phyloP scores from a whole-genome alignment of 2,113 vertebrate genomes.

The Nettapus auritus region DNA sequence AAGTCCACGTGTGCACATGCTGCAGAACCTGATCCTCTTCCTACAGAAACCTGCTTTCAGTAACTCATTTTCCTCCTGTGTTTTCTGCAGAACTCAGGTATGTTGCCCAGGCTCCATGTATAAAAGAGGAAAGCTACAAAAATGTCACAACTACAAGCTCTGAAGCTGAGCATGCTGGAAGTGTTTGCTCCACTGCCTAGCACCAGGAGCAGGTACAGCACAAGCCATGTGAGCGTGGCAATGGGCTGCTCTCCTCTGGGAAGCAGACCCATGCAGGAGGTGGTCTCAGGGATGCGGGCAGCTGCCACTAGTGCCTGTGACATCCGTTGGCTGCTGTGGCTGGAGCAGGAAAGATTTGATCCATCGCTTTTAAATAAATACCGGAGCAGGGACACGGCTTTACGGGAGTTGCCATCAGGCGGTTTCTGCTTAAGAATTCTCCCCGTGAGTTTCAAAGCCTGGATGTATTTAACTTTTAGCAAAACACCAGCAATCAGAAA shows the following conservation, averaged over 20 bases:
- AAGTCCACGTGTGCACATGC: neutral
- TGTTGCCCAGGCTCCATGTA: neutral
- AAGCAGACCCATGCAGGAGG: too few relatives aligned
- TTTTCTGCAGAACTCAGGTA: neutral
- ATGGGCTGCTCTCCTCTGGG: too few relatives aligned
- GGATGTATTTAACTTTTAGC: slow-evolving; percentile 33
- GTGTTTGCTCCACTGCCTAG: accelerated
- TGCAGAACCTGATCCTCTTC: neutral
- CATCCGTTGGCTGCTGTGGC: neutral
- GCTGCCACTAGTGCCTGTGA: neutral
- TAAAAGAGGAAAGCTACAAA: neutral
- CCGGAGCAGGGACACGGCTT: neutral
- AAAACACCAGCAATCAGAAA: slow-evolving; percentile 60
- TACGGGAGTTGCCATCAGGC: neutral
- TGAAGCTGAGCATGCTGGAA: neutral
- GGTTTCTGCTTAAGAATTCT: slow-evolving; percentile 5
- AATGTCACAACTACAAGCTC: accelerated
- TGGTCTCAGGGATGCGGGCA: too few relatives aligned
- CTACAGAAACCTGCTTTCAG: neutral
- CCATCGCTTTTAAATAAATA: neutral
- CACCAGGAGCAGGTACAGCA: accelerated
- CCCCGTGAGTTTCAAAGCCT: neutral
- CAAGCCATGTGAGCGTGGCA: too few relatives aligned
- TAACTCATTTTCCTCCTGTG: neutral
- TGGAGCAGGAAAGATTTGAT: neutral